These are phyloP conservation scores for Endotricha flammealis DNA, from an alignment of 2,888 invertebrate genomes.

Conservation along the genomic window DNA sequence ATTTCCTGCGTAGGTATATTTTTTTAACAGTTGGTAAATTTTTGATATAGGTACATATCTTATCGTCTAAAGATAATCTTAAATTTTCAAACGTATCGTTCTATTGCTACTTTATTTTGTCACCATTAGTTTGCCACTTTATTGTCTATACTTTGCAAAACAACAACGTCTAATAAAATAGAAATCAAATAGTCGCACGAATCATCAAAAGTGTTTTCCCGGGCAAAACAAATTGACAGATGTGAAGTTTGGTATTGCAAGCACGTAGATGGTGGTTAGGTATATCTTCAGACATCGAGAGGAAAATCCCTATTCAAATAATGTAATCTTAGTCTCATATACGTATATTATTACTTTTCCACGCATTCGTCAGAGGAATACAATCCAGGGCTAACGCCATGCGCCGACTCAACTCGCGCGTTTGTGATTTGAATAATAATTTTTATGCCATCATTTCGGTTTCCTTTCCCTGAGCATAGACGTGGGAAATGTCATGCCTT, in stretches of 20 bases:
- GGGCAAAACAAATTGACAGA: background rate
- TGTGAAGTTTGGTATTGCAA: conserved; percentile 15
- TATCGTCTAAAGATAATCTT: too few relatives aligned
- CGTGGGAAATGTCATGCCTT: conserved; percentile 71
- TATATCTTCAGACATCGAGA: conserved; percentile 19
- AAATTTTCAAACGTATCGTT: too few relatives aligned
- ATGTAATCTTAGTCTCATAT: conserved; percentile 36
- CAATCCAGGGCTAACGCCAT: conserved; percentile 69
- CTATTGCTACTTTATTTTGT: too few relatives aligned
- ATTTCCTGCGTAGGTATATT: background rate
- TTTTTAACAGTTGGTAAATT: too few relatives aligned
- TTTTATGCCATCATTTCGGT: conserved; percentile 68
- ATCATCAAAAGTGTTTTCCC: conserved; percentile 4
- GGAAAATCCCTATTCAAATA: conserved; percentile 37
- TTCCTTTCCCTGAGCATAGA: conserved; percentile 65
- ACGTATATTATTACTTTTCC: conserved; percentile 57
- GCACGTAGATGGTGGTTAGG: conserved; percentile 17
- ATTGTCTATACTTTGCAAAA: too few relatives aligned
- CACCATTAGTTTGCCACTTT: too few relatives aligned
- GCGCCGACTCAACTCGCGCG: conserved; percentile 52
- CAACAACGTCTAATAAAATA: too few relatives aligned
- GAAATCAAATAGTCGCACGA: background rate
- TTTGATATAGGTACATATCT: too few relatives aligned
- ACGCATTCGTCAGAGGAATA: conserved; percentile 64
- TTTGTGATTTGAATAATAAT: conserved; percentile 77